Base-by-base conservation (phyloP, 2,888 invertebrate genomes). In the Philonicus albiceps region DNA sequence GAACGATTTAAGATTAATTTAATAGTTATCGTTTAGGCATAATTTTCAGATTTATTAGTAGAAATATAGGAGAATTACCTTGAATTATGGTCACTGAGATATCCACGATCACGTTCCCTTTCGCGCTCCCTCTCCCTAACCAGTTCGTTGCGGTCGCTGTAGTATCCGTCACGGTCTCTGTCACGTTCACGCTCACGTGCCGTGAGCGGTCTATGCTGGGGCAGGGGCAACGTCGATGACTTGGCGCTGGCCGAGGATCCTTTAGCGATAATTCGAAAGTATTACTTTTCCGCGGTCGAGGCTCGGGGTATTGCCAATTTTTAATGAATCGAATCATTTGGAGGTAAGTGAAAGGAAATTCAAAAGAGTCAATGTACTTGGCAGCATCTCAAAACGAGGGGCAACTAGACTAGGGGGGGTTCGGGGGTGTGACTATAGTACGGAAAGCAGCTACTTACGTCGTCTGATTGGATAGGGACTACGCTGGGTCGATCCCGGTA, bases 71-170 rank as follows among this genome's bases (percentile, higher is more conserved):
- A 27, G 27, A 64, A 19, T 73, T 91, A 95, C 95, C 95, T 94
- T 87, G 96, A 94, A 92, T 96, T 96, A 89, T 96, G 96, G 92
- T 96, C 96, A 90, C 96, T 96, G 88, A 96, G 93, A 91, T 96
- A 96, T 88, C 96, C 96, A 86, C 95, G 93, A 91, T 96, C 96
- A 89, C 94, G 92, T 88, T 95, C 94, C 30, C 95, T 91, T 88
- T 96, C 96, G 83, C 96, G 94, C 90, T 97, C 97, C 87, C 96
- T 93, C 90, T 95, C 95, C 27, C 96, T 93, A 90, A 96, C 95
- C 89, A 97, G 93, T 92, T 97, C 97, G 91, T 97, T 97, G 89
- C 97, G 95, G 93, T 97, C 97, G 91, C 97, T 95, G 92, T 97
- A 97, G 92, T 97, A 97, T 83, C 97, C 97, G 90, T 97, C 97